phyloP scores from a whole-genome alignment of 2,888 invertebrate genomes.

The Cantharis rustica region DNA sequence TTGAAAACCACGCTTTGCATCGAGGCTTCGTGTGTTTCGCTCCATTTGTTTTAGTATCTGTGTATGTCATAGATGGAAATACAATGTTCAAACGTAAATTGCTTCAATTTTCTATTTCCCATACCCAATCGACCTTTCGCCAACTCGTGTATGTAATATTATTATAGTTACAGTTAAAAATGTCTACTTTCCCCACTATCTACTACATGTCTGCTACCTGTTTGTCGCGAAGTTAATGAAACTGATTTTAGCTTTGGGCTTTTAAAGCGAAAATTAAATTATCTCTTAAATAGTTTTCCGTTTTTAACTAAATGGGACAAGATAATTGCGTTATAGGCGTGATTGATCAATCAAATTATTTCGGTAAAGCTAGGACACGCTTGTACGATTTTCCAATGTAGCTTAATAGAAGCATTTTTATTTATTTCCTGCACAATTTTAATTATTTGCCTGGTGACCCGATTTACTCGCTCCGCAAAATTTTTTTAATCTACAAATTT shows the following conservation, averaged over 20 bases:
- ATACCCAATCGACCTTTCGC: slow-evolving; percentile 4
- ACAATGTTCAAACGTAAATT: slow-evolving; percentile 26
- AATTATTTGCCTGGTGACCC: not conserved
- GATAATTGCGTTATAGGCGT: not conserved
- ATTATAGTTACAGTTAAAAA: not conserved
- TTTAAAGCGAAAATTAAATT: not conserved
- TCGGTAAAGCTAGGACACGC: not conserved
- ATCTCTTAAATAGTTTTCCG: not conserved
- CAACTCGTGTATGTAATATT: not conserved
- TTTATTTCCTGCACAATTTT: not conserved
- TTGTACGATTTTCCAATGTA: not conserved
- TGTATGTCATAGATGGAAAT: slow-evolving; percentile 27
- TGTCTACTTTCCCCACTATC: not conserved
- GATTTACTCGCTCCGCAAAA: not conserved
- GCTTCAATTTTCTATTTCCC: slow-evolving; percentile 23
- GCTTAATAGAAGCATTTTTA: not conserved
- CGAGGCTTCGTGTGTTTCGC: slow-evolving; percentile 19
- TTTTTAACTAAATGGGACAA: not conserved
- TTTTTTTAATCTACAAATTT: not conserved
- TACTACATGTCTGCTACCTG: too few relatives aligned
- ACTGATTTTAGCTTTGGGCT: not conserved
- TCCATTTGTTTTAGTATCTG: slow-evolving; percentile 25
- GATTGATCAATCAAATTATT: not conserved
- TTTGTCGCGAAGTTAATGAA: not conserved
- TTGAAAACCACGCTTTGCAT: slow-evolving; percentile 18